Conservation (phyloP, 2,888 invertebrate genomes). For the Mamestra brassicae region DNA sequence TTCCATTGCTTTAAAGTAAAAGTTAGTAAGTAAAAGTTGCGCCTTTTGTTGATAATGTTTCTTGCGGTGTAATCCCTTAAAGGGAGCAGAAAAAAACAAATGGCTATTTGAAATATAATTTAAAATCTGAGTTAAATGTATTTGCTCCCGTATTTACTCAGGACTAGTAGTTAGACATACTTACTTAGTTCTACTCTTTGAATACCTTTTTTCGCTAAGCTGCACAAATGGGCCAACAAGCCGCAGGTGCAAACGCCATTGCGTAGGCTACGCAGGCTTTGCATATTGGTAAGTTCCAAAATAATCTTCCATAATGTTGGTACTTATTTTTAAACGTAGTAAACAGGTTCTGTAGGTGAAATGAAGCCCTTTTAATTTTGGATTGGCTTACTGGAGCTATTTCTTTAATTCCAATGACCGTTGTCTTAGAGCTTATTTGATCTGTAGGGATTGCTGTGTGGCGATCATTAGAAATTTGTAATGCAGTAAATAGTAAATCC, state of each 20-base stretch:
- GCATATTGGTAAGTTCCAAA: conserved; percentile 45
- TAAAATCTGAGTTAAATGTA: neutral
- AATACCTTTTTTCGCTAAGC: conserved; percentile 11
- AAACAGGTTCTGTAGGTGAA: conserved; percentile 6
- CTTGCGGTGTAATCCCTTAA: neutral
- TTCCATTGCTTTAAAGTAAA: conserved; percentile 3
- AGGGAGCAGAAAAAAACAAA: conserved; percentile 11
- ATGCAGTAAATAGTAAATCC: conserved; percentile 14
- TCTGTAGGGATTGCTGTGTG: conserved; percentile 24
- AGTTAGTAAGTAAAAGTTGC: neutral
- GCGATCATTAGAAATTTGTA: conserved; percentile 1
- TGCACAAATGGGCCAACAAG: conserved; percentile 47
- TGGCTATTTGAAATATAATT: neutral
- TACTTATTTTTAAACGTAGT: conserved; percentile 18
- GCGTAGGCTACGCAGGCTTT: conserved; percentile 56
- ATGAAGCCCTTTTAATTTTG: conserved; percentile 5
- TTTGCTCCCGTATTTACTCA: conserved; percentile 3
- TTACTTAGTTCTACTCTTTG: conserved; percentile 41
- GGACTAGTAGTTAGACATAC: conserved; percentile 35
- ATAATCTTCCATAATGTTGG: conserved; percentile 33
- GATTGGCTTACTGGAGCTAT: conserved; percentile 13
- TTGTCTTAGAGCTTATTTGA: conserved; percentile 11
- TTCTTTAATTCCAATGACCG: conserved; percentile 1
- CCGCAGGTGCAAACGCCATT: conserved; percentile 45
- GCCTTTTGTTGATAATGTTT: conserved; percentile 13